Conservation (phyloP, 2,113 vertebrate species). For the Hypomesus transpacificus region DNA sequence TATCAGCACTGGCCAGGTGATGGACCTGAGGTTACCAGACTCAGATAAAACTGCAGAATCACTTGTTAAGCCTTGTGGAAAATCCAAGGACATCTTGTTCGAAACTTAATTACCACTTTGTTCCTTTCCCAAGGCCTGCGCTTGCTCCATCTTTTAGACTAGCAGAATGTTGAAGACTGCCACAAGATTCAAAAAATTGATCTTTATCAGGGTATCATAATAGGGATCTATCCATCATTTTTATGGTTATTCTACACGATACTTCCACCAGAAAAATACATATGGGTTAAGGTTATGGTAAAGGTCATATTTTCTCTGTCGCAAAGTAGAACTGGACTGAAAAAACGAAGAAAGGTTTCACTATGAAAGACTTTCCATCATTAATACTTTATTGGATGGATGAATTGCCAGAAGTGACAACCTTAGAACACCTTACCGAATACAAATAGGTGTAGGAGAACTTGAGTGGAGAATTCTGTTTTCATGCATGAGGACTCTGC, state of each 20-base stretch:
- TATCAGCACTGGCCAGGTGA: constrained; percentile 46
- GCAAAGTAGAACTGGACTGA: constrained; percentile 20
- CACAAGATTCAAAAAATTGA: constrained; percentile 14
- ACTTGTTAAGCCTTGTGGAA: constrained; percentile 20
- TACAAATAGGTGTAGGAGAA: constrained; percentile 55
- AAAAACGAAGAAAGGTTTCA: constrained; percentile 40
- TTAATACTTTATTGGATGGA: constrained; percentile 61
- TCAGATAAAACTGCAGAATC: constrained; percentile 35
- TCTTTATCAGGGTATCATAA: constrained; percentile 28
- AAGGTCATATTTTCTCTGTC: constrained; percentile 28
- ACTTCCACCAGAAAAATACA: constrained; percentile 14
- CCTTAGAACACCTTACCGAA: constrained; percentile 43
- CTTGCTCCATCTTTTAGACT: constrained; percentile 19
- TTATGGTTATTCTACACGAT: neutral
- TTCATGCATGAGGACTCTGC: constrained; percentile 54
- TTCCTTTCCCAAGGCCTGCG: constrained; percentile 21
- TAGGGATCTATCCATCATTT: constrained; percentile 1
- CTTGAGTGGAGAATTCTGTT: constrained; percentile 60
- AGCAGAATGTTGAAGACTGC: neutral
- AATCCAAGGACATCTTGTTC: constrained; percentile 34
- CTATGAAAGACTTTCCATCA: constrained; percentile 52
- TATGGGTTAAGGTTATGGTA: constrained; percentile 30
- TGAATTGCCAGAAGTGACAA: constrained; percentile 58
- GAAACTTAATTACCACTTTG: constrained; percentile 27
- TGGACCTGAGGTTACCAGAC: constrained; percentile 29